phyloP scores from a whole-genome alignment of 2,888 invertebrate genomes.

The Disparrhopalites patrizii region DNA sequence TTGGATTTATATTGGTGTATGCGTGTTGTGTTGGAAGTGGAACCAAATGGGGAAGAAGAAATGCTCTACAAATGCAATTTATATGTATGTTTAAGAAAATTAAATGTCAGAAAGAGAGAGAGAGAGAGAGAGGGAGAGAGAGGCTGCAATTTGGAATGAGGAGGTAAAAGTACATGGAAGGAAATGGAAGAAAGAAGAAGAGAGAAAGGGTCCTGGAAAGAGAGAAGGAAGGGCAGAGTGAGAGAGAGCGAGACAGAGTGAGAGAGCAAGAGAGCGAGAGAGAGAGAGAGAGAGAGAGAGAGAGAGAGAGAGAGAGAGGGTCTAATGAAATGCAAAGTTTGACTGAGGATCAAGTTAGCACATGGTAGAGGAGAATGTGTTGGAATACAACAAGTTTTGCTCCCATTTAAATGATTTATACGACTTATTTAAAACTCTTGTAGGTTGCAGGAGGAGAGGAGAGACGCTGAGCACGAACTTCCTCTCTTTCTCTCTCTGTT shows the following conservation, averaged over 20 bases:
- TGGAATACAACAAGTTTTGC: constrained; percentile 20
- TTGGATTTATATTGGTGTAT: too few species aligned
- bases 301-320: neutral
- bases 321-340: constrained; percentile 29
- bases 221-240: too few species aligned
- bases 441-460: too few species aligned
- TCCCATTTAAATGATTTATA: constrained; percentile 18
- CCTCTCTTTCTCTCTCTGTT: neutral
- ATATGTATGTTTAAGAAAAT: neutral
- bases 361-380: constrained; percentile 5
- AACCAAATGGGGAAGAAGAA: too few species aligned
- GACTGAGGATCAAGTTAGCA: constrained; percentile 10
- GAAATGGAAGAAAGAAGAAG: constrained; percentile 12
- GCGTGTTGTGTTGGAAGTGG: too few species aligned
- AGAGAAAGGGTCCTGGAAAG: too few species aligned
- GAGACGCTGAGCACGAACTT: neutral
- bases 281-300: neutral
- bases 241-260: too few species aligned
- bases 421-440: constrained; percentile 14
- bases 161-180: too few species aligned
- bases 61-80: too few species aligned
- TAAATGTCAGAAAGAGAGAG: neutral
- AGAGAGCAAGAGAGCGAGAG: too few species aligned
- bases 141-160: too few species aligned
- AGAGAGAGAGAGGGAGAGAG: neutral